Evolutionary conservation across 2,888 invertebrate species (phyloP), one percentile per base, ranked within the genome.

Genomic region (Tryphoninae sp.): DNA sequence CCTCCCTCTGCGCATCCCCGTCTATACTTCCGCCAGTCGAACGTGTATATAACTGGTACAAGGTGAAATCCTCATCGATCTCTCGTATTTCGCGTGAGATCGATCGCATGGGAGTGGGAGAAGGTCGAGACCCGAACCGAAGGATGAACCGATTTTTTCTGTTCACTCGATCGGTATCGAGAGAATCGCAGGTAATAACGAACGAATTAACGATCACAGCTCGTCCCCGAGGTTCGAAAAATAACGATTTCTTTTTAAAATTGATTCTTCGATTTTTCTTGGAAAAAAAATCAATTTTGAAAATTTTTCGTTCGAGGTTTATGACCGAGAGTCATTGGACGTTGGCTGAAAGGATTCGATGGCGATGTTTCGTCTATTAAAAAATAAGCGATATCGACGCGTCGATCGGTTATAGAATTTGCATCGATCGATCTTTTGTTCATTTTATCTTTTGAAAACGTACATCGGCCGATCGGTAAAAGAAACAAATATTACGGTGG

Each of bases 31-130:
- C 87, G 87, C 80, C 85, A 59, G 6, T 42, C 84, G 33, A 26
- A 67, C 40, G 33, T 55, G 33, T 55, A 74, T 22, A 55, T 55
- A 89, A 88, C 87, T 87, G 87, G 88, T 83, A 86, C 89, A 89
- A 90, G 89, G 89, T 88, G 86, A 87, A 88, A 89, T 88, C 86
- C 72, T 61, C 84, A 81, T 71, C 80, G 83, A 82, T 68, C 68
- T 78, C 53, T 61, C 67, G 51, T 55, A 13, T 11, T 58, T 65
- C 26, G 42, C 23, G 58, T 6, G 45, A 23, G 26, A 58, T 67
- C 23, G 65, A 75, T 59, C 26, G 42, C 7, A 0, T 6, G 33
- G 23, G 7, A 55, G 22, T 40, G 45, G 11, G 33, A 9, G 26
- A 33, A 69, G 61, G 71, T 76, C 51, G 59, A 61, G 61, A 49